Percentiles rank a stretch among this genome's conserved stretches.
Conservation (phyloP, 1,140 invertebrate genomes). For the Drosophila arizonae region DNA sequence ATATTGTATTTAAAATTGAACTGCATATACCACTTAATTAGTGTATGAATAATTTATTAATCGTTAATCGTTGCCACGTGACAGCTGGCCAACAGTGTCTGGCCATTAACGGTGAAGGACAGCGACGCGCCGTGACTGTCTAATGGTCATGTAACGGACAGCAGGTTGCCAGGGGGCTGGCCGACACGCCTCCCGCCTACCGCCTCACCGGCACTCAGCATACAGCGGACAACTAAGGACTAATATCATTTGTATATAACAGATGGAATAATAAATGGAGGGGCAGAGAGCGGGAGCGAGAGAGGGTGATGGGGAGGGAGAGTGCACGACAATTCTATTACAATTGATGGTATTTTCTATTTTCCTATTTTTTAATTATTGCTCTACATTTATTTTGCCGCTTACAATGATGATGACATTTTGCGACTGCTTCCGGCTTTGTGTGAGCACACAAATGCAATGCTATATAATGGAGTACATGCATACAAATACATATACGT, state of each 20-base stretch:
- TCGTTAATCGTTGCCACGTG: slow-evolving; percentile 5
- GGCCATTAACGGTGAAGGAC: neutral
- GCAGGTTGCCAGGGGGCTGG: neutral
- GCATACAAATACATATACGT: neutral
- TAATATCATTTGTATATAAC: neutral
- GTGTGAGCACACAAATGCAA: neutral
- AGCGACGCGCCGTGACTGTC: neutral
- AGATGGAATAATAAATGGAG: neutral
- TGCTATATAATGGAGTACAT: neutral
- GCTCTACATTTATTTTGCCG: neutral
- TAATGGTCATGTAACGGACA: no score
- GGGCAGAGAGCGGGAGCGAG: neutral
- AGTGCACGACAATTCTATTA: neutral
- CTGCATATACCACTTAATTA: neutral
- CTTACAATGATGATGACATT: neutral
- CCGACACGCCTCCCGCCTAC: neutral
- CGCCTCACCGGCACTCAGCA: no score
- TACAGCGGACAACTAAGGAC: neutral
- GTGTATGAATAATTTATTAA: neutral
- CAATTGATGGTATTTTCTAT: neutral
- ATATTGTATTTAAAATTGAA: neutral
- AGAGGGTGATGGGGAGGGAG: neutral
- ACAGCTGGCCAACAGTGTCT: neutral
- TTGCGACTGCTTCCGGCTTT: neutral
- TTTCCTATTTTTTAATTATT: neutral